Evolutionary conservation across 2,888 invertebrate genomes (phyloP).

Genomic region (Synergus itoensis): DNA sequence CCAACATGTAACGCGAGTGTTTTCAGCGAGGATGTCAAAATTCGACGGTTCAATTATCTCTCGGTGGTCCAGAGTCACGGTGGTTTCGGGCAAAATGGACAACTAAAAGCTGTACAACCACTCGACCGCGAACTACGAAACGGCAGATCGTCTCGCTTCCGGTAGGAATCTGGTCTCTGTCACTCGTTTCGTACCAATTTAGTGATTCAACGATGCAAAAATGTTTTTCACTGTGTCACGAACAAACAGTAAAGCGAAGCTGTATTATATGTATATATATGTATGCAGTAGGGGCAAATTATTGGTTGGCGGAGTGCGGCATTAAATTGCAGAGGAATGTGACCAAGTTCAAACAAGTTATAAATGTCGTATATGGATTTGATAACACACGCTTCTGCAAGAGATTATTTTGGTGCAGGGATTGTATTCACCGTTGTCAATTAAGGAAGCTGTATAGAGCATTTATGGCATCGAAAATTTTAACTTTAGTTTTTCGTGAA

Average conservation of each 20-base stretch:
- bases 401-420: not conserved
- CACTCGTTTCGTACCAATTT: constrained; percentile 39
- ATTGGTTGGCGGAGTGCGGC: constrained; percentile 22
- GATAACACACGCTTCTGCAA: not conserved
- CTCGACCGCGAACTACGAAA: constrained; percentile 38
- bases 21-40: constrained; percentile 60
- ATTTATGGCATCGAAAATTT: no score
- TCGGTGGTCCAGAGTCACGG: constrained; percentile 37
- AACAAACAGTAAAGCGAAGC: constrained; percentile 27
- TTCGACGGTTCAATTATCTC: constrained; percentile 70
- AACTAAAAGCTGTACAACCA: constrained; percentile 37
- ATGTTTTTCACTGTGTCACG: constrained; percentile 24
- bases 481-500: no score
- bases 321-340: constrained; percentile 11
- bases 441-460: no score
- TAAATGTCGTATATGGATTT: not conserved
- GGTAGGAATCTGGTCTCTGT: constrained; percentile 21
- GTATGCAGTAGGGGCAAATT: not conserved
- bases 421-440: not conserved
- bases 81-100: constrained; percentile 32
- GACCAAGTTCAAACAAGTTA: constrained; percentile 10
- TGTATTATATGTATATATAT: not conserved
- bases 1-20: constrained; percentile 28
- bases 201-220: constrained; percentile 33
- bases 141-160: constrained; percentile 28